These are phyloP conservation scores for Semnornis frantzii DNA, from an alignment of 2,113 vertebrate species.

Conservation along the genomic window DNA sequence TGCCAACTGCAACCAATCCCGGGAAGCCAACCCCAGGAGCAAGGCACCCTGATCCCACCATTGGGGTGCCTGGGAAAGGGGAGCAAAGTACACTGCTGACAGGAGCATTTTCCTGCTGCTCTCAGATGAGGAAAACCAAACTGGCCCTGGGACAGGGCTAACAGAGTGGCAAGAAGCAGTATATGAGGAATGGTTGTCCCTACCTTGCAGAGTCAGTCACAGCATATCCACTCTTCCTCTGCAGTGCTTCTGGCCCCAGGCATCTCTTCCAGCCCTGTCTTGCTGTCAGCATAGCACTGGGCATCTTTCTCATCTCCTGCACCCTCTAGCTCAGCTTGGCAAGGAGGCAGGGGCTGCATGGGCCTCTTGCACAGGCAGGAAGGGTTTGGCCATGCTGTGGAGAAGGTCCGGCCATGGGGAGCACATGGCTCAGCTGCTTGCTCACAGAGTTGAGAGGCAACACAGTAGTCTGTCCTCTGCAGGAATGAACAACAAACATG, in stretches of 20 bases:
- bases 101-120: background rate
- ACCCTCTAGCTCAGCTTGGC: background rate
- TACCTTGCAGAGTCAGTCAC: background rate
- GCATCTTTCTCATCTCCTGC: background rate
- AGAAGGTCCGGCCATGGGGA: background rate
- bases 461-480: background rate
- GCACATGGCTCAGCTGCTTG: background rate
- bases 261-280: background rate
- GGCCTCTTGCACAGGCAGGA: background rate
- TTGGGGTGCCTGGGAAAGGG: background rate
- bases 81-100: background rate
- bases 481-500: background rate
- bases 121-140: background rate
- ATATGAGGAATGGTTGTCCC: background rate
- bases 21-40: background rate
- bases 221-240: background rate
- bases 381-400: background rate
- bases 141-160: background rate
- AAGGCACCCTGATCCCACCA: background rate
- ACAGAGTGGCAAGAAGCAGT: background rate
- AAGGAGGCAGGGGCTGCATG: background rate
- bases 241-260: background rate
- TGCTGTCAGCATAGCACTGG: background rate
- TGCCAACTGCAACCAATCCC: background rate
- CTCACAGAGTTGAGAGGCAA: background rate